phyloP scores from a whole-genome alignment of 2,797 vertebrate genomes.

The Phataginus tetradactyla region DNA sequence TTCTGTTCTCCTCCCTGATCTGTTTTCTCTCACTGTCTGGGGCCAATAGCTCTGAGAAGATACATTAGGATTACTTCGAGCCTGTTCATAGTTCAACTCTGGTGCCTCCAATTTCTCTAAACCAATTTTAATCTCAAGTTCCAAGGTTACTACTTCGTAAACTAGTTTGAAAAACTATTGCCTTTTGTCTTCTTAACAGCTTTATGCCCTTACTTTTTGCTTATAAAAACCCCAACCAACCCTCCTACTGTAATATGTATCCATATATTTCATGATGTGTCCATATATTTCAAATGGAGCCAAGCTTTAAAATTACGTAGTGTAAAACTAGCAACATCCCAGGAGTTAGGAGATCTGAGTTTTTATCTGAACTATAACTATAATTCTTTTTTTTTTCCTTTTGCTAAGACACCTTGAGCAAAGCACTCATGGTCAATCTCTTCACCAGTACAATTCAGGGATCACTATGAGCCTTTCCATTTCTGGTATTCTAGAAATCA shows the following conservation, averaged over 20 bases:
- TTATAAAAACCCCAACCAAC: conserved; percentile 24
- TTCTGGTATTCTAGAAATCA: background rate
- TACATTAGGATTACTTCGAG: background rate
- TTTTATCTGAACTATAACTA: background rate
- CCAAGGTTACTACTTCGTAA: conserved; percentile 36
- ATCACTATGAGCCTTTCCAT: background rate
- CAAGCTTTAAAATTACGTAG: background rate
- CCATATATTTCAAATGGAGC: background rate
- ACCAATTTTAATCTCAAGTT: conserved; percentile 25
- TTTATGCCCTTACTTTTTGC: conserved; percentile 40
- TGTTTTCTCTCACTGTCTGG: background rate
- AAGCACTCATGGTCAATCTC: background rate
- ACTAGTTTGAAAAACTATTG: conserved; percentile 10
- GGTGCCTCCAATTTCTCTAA: conserved; percentile 44
- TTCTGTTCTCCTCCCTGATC: background rate
- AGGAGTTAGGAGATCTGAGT: background rate
- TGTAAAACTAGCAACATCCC: background rate
- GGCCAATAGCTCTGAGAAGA: conserved; percentile 25
- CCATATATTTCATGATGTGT: background rate
- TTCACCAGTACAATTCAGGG: background rate
- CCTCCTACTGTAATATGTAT: background rate
- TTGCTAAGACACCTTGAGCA: background rate
- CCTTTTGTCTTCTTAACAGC: conserved; percentile 31
- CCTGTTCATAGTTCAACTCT: background rate
- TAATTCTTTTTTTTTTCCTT: background rate